Evolutionary conservation across 2,888 invertebrate genomes (phyloP).

Genomic region (Leptopilina drosophilae): DNA sequence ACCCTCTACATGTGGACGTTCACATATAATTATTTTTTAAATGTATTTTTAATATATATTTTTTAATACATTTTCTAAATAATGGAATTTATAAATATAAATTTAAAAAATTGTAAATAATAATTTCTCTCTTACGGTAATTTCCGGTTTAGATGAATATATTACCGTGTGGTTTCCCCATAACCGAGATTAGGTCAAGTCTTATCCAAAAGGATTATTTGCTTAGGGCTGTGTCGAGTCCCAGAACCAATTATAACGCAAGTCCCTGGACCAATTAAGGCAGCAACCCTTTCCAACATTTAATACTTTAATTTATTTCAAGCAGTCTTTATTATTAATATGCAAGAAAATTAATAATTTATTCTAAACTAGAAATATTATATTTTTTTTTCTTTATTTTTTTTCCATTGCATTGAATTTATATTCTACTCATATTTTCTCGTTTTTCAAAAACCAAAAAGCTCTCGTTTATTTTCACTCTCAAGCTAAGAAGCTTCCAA

Average conservation of each 20-base stretch:
- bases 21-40: too few relatives aligned
- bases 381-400: conserved; percentile 12
- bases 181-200: conserved; percentile 1
- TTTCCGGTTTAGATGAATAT: too few relatives aligned
- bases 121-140: too few relatives aligned
- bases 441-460: conserved; percentile 16
- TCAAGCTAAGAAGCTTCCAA: conserved; percentile 45
- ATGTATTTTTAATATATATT: too few relatives aligned
- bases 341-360: not conserved
- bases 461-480: conserved; percentile 29
- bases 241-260: conserved; percentile 13
- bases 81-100: too few relatives aligned
- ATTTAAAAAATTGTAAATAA: too few relatives aligned
- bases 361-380: conserved; percentile 43
- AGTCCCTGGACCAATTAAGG: conserved; percentile 29
- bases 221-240: conserved; percentile 22
- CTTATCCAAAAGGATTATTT: conserved; percentile 10
- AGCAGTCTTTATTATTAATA: not conserved
- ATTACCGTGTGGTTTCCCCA: not conserved
- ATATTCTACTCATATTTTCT: conserved; percentile 47
- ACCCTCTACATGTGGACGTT: too few relatives aligned
- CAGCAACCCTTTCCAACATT: not conserved
- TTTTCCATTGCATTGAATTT: conserved; percentile 27
- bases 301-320: conserved; percentile 14
- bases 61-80: too few relatives aligned